A percentile compares a stretch with the other conserved stretches of the same genome.
Evolutionary conservation across 1,140 invertebrate species (phyloP).

Genomic region (Drosophila elegans): DNA sequence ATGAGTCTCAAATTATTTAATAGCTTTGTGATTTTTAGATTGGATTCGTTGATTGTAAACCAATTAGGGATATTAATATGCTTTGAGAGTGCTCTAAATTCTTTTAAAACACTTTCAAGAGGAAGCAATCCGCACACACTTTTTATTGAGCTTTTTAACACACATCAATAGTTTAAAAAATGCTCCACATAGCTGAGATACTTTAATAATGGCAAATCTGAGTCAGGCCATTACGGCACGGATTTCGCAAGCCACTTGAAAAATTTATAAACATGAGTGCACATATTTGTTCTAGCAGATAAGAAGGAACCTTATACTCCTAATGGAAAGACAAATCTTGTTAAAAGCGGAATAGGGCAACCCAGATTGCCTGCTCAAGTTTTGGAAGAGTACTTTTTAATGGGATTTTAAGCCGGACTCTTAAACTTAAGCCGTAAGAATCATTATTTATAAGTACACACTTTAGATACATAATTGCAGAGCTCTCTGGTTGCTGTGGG

Average conservation of each 20-base stretch:
- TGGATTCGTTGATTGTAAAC: slow-evolving; percentile 3
- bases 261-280: slow-evolving; percentile 31
- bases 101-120: neutral
- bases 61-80: slow-evolving; percentile 21
- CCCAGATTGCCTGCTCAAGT: slow-evolving; percentile 28
- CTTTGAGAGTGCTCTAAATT: slow-evolving; percentile 8
- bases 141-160: slow-evolving; percentile 4
- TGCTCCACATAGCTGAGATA: slow-evolving; percentile 20
- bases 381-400: slow-evolving; percentile 22
- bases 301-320: slow-evolving; percentile 26
- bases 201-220: slow-evolving; percentile 32
- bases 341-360: slow-evolving; percentile 37
- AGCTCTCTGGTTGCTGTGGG: slow-evolving; percentile 6
- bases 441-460: slow-evolving; percentile 10
- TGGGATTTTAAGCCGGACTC: slow-evolving; percentile 26
- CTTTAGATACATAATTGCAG: slow-evolving; percentile 13
- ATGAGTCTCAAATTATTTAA: slow-evolving; percentile 33
- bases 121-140: slow-evolving; percentile 8
- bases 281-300: slow-evolving; percentile 38
- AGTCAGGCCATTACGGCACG: slow-evolving; percentile 30
- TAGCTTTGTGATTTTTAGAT: slow-evolving; percentile 25
- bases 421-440: slow-evolving; percentile 24
- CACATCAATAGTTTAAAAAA: slow-evolving; percentile 16
- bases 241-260: slow-evolving; percentile 27
- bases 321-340: slow-evolving; percentile 29